These are phyloP conservation scores for Vidua chalybeata DNA, from an alignment of 2,113 vertebrate genomes.

Conservation along the genomic window DNA sequence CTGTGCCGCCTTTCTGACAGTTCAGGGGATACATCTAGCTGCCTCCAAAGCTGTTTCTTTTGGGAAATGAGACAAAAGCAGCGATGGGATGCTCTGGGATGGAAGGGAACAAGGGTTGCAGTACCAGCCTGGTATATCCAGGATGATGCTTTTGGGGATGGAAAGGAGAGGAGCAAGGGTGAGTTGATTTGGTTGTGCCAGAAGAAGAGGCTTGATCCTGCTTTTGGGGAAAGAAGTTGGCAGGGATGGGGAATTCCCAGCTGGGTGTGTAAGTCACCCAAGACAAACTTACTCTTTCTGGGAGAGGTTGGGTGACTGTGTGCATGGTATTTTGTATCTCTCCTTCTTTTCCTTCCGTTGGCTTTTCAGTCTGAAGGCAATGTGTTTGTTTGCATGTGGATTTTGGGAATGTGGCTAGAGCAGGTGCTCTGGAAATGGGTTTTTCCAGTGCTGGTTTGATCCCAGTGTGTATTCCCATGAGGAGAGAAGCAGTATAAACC, in stretches of 20 bases:
- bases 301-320: neutral
- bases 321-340: fast-evolving
- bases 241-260: neutral
- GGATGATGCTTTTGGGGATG: neutral
- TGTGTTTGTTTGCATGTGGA: fast-evolving
- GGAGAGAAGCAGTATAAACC: neutral
- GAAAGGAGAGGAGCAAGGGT: neutral
- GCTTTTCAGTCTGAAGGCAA: neutral
- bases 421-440: neutral
- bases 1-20: neutral
- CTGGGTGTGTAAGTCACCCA: neutral
- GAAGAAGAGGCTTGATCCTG: neutral
- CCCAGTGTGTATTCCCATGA: fast-evolving
- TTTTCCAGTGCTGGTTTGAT: neutral
- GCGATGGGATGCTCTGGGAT: fast-evolving
- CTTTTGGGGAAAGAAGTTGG: neutral
- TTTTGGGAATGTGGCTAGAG: neutral
- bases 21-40: fast-evolving
- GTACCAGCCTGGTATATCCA: fast-evolving
- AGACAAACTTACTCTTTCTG: neutral
- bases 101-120: neutral
- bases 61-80: neutral
- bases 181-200: fast-evolving
- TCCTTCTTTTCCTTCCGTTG: fast-evolving
- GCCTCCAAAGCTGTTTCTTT: fast-evolving